Conservation (phyloP, 2,797 vertebrate species). For the Pseudochirops cupreus region DNA sequence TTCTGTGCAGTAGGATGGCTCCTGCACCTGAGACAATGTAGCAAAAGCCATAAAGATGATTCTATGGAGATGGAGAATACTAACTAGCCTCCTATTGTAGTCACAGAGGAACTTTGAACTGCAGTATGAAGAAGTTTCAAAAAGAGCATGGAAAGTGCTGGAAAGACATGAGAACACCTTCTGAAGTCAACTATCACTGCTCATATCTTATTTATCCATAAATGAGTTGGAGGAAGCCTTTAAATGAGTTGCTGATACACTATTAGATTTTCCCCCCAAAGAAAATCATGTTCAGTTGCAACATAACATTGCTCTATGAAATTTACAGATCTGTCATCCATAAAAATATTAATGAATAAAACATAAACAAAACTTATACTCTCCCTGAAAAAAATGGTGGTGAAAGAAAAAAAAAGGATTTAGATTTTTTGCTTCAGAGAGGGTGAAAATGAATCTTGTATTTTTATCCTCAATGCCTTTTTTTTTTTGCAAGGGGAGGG, state of each 20-base stretch:
- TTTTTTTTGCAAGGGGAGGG: conserved; percentile 49
- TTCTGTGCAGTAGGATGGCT: conserved; percentile 14
- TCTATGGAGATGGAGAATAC: neutral
- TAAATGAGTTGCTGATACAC: conserved; percentile 62
- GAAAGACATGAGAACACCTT: conserved; percentile 28
- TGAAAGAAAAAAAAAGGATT: neutral
- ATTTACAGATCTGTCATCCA: conserved; percentile 60
- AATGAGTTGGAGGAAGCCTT: conserved; percentile 13
- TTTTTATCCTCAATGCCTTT: conserved; percentile 54
- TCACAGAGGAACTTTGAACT: conserved; percentile 4
- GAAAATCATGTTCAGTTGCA: conserved; percentile 51
- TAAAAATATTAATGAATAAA: conserved; percentile 72
- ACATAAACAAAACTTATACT: accelerated
- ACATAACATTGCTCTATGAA: conserved; percentile 62
- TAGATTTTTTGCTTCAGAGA: conserved; percentile 45
- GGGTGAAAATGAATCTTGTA: conserved; percentile 55
- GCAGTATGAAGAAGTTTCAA: neutral
- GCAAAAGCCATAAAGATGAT: neutral
- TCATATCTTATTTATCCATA: conserved; percentile 15
- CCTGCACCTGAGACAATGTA: neutral
- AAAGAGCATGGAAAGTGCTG: neutral
- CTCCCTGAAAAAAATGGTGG: conserved; percentile 41
- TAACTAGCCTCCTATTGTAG: neutral
- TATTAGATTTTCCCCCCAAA: conserved; percentile 29
- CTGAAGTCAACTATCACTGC: neutral